Percentiles rank a stretch among this genome's conserved stretches.
Conservation (phyloP, 2,888 invertebrate species). For the Andrena dorsata region DNA sequence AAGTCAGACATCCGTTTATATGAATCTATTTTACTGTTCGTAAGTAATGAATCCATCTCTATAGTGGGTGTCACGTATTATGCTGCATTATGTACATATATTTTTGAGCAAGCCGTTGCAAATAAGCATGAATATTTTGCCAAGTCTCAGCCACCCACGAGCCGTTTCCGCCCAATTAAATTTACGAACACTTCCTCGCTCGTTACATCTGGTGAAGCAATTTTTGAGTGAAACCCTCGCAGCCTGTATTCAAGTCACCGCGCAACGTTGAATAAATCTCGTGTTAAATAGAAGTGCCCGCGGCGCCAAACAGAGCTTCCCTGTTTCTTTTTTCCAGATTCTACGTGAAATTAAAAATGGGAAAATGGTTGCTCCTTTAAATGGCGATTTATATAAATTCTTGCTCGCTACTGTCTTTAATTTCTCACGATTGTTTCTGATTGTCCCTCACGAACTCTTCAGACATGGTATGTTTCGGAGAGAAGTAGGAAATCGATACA, state of each 20-base stretch:
- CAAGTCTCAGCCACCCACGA: background rate
- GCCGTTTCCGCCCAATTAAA: constrained; percentile 14
- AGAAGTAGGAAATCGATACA: no score
- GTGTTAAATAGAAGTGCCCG: constrained; percentile 17
- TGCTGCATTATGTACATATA: background rate
- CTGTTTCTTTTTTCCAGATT: background rate
- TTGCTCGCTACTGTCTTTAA: background rate
- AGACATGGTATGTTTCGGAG: background rate
- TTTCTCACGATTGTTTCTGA: background rate
- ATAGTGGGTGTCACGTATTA: background rate
- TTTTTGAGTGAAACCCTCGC: constrained; percentile 22
- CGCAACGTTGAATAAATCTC: constrained; percentile 23
- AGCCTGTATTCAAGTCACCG: constrained; percentile 4
- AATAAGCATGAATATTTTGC: background rate
- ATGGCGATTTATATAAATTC: background rate
- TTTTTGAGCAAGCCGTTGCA: background rate
- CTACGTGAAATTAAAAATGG: background rate
- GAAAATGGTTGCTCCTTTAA: background rate
- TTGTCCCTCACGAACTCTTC: background rate
- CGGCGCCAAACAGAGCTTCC: constrained; percentile 4
- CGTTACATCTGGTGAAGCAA: constrained; percentile 4
- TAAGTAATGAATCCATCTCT: background rate
- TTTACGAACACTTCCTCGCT: background rate
- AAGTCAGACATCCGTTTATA: no score
- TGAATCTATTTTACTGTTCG: no score